Evolutionary conservation across 1,140 invertebrate species (phyloP).

Genomic region (Littorina saxatilis): DNA sequence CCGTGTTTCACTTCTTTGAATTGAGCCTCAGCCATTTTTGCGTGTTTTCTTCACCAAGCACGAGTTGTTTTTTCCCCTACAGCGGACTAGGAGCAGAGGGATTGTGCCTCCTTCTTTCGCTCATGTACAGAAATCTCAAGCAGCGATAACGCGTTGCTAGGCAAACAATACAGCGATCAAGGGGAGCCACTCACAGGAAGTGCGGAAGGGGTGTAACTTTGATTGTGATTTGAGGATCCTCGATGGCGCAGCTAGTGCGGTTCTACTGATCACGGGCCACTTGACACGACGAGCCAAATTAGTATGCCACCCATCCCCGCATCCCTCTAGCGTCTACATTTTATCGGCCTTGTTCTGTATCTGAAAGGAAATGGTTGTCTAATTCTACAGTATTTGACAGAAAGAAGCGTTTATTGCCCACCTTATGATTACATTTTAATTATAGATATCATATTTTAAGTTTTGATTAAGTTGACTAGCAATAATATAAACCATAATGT

Average conservation of each 20-base stretch:
- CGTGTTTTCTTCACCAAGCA: neutral
- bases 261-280: no score
- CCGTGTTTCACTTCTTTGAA: constrained; percentile 60
- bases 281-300: neutral
- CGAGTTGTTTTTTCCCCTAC: neutral
- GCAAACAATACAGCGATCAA: neutral
- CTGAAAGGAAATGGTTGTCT: neutral
- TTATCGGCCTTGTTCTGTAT: neutral
- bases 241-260: neutral
- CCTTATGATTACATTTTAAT: no score
- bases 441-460: no score
- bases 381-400: neutral
- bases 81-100: neutral
- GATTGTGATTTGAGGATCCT: no score
- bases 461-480: no score
- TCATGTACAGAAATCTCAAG: neutral
- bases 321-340: neutral
- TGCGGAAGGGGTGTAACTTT: neutral
- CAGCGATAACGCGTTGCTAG: constrained; percentile 21
- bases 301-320: neutral
- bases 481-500: no score
- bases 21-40: constrained; percentile 35
- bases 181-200: constrained; percentile 1
- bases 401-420: neutral
- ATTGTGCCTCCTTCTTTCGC: neutral